Base-by-base conservation (phyloP, 2,113 vertebrate species). In the Indicator indicator region DNA sequence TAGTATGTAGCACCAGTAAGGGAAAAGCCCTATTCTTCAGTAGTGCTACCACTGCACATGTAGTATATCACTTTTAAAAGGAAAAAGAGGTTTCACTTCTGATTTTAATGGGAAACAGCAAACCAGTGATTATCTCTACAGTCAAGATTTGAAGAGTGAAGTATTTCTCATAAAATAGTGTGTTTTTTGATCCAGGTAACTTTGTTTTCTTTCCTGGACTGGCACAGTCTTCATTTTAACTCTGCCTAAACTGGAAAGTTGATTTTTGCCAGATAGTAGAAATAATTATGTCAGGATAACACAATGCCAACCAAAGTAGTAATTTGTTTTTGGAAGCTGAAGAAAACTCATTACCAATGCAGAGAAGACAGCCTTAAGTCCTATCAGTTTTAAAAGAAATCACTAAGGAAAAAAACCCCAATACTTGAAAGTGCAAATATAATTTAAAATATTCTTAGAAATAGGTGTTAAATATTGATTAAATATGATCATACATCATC, bases 101-200 rank as follows among this genome's bases (percentile, higher is more conserved):
- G 8, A 33, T 60, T 78, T 73, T 62, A 83, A 11, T 26, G 18
- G 19, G 27, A 83, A 78, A 9, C 40, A 60, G 30, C 12, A 56
- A 72, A 44, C 6, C 33, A 38, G 32, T 52, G 14, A 38, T 52
- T 68, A 42, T 9, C 30, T 50, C 1, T 63, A 15, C 50, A 83
- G 59, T 56, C 40, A 67, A 36, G 62, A 44, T 74, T 26, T 80
- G 56, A 79, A 63, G 26, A 58, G 4, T 58, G 8, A 64, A 52
- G 6, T 86, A 26, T 52, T 90, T 30, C 11, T 86, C 23, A 59
- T n/a, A 17, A 65, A 65, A 11, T 48, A 33, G 36, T 59, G 59
- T 0, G 0, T 9, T 16, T 85, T 68, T 59, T 63, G 16, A 68
- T 30, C 12, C 17, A 30, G 18, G 26, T 0, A 3, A 19, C 19